A percentile compares a stretch with the other conserved stretches of the same genome.
phyloP scores from a whole-genome alignment of 2,797 vertebrate genomes.

The Lagorchestes hirsutus region DNA sequence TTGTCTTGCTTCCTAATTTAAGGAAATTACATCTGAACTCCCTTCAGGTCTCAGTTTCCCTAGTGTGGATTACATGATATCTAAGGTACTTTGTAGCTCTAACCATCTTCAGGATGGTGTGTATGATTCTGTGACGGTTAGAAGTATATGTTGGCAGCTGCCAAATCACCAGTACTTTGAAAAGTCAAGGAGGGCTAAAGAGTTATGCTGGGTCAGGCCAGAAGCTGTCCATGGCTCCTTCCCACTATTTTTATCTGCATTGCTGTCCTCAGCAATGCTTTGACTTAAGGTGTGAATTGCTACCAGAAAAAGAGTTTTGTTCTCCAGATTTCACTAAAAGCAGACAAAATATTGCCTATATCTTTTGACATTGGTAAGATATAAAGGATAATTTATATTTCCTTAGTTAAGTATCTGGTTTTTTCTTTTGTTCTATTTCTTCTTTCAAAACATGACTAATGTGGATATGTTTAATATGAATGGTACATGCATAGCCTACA shows the following conservation, averaged over 20 bases:
- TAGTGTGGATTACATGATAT: background rate
- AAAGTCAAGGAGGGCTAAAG: background rate
- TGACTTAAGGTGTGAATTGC: background rate
- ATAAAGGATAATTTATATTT: constrained; percentile 62
- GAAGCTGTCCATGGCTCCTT: background rate
- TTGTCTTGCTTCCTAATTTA: background rate
- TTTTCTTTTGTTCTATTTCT: no score
- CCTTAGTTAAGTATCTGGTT: constrained; percentile 37
- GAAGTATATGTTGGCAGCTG: background rate
- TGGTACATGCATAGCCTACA: background rate
- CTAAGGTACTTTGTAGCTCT: background rate
- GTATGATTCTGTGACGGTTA: background rate
- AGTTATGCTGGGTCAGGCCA: background rate
- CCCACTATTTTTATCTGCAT: background rate
- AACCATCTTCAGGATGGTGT: background rate
- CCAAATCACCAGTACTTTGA: background rate
- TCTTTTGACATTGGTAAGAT: constrained; percentile 53
- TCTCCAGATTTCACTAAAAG: constrained; percentile 30
- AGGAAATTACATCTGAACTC: background rate
- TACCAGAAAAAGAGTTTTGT: constrained; percentile 47
- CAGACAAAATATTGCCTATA: constrained; percentile 25
- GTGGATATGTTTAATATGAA: background rate
- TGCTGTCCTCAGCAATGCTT: constrained; percentile 9
- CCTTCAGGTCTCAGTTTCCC: background rate
- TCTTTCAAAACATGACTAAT: background rate